Percentiles rank a stretch among this genome's conserved stretches.
Conservation (phyloP, 2,113 vertebrate genomes). For the Nannospalax galili region DNA sequence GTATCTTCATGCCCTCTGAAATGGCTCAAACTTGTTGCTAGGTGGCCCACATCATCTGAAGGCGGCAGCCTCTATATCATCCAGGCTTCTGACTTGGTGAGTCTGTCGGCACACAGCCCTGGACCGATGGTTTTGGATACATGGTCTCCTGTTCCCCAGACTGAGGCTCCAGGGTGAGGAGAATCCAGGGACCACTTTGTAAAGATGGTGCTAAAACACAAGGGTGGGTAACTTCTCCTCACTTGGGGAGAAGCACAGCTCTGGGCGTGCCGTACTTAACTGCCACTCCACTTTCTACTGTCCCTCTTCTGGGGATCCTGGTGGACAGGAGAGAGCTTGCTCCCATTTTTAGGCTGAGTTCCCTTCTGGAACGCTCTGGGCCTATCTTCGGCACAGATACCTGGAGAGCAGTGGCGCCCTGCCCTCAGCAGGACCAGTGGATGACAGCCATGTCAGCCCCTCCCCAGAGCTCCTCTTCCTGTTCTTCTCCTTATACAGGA, state of each 20-base stretch:
- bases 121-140: neutral
- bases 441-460: neutral
- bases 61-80: too few species aligned
- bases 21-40: neutral
- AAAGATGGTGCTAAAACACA: neutral
- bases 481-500: neutral
- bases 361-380: neutral
- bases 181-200: neutral
- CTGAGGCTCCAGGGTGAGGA: too few species aligned
- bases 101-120: neutral
- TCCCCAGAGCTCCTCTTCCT: neutral
- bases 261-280: too few species aligned
- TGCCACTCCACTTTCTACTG: accelerated
- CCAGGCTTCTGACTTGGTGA: neutral
- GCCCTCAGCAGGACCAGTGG: accelerated
- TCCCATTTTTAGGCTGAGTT: neutral
- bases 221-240: accelerated
- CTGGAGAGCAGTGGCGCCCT: neutral
- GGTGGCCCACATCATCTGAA: too few species aligned
- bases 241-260: neutral
- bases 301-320: slow-evolving; percentile 12
- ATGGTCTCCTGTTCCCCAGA: neutral
- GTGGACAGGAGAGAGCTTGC: neutral
- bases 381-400: neutral
- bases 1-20: neutral